These are phyloP conservation scores for Campoplex nolae DNA, from an alignment of 2,888 invertebrate species.

Conservation along the genomic window DNA sequence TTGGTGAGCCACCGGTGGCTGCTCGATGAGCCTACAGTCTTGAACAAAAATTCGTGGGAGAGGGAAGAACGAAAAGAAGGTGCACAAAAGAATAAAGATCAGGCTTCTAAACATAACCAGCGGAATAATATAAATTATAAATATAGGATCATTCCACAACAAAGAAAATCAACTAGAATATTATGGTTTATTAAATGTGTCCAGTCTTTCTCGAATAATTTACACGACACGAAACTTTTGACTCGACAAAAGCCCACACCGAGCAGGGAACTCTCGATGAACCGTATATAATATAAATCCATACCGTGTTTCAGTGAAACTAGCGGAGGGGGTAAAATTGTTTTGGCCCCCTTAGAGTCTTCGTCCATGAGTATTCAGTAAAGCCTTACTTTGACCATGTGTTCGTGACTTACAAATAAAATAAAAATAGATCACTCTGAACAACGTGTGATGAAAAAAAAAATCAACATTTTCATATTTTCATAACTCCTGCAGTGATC, in stretches of 20 bases:
- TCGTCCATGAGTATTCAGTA: constrained; percentile 28
- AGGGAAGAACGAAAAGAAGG: constrained; percentile 1
- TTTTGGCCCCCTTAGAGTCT: constrained; percentile 47
- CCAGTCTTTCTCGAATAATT: constrained; percentile 32
- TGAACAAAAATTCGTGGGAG: constrained; percentile 8
- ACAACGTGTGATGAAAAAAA: neutral
- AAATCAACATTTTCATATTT: neutral
- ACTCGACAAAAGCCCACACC: constrained; percentile 39
- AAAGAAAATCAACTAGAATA: constrained; percentile 1
- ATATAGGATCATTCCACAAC: neutral
- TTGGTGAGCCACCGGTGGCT: constrained; percentile 54
- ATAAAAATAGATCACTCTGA: constrained; percentile 8
- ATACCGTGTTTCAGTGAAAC: constrained; percentile 26
- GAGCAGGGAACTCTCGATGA: neutral
- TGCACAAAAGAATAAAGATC: neutral
- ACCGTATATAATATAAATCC: constrained; percentile 41
- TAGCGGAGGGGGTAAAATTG: constrained; percentile 3
- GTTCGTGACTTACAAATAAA: constrained; percentile 3
- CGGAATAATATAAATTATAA: neutral
- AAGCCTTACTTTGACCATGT: neutral
- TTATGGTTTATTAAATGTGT: constrained; percentile 17
- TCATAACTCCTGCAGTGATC: neutral
- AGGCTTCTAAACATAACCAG: neutral
- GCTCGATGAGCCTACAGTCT: constrained; percentile 46
- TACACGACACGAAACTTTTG: constrained; percentile 33